Conservation (phyloP, 2,888 invertebrate genomes). For the Salticus scenicus region DNA sequence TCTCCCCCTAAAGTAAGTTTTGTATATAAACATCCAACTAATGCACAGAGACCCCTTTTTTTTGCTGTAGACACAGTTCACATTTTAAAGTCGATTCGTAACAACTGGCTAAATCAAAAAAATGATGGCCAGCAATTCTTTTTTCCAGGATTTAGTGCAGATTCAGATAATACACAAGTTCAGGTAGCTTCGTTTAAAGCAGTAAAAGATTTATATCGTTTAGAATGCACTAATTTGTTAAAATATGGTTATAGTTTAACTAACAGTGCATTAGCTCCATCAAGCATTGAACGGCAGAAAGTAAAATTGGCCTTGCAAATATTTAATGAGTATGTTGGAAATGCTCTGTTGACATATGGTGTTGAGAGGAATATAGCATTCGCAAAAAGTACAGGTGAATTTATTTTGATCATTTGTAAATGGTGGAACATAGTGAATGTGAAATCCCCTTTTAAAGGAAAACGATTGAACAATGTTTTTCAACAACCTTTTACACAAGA, state of each 20-base stretch:
- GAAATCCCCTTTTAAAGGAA: too few relatives aligned
- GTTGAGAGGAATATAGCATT: too few relatives aligned
- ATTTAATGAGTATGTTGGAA: neutral
- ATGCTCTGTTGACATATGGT: neutral
- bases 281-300: neutral
- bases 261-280: neutral
- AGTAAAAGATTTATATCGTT: neutral
- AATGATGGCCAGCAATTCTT: neutral
- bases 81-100: neutral
- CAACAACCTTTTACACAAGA: too few relatives aligned
- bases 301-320: neutral
- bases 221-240: neutral
- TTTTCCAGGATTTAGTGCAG: neutral
- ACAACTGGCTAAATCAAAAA: neutral
- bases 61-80: neutral
- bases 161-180: neutral
- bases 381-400: too few relatives aligned
- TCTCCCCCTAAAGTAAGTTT: too few relatives aligned
- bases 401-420: too few relatives aligned
- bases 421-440: too few relatives aligned
- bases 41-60: neutral
- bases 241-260: neutral
- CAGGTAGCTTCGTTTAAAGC: neutral
- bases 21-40: neutral
- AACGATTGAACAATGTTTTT: too few relatives aligned